Base-by-base conservation (phyloP, 2,888 invertebrate species). In the Eupeodes latifasciatus region DNA sequence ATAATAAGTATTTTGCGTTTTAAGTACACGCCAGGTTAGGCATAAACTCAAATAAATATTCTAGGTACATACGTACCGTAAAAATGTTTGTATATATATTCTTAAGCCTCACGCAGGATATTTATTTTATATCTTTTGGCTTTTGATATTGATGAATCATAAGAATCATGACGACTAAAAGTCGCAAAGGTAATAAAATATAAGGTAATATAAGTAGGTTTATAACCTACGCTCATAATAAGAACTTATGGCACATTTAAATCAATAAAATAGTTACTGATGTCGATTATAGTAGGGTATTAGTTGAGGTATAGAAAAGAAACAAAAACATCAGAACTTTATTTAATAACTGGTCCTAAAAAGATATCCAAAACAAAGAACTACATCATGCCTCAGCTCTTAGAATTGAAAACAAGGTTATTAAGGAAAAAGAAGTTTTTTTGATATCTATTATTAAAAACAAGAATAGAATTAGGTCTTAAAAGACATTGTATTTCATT, bases 111-210 rank as follows among this genome's bases (percentile, higher is more conserved):
- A 59, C 57, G 44, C 59, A 57, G 47, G 71, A 69, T 53, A 19
- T 27, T 6, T 27, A 0, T 71, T 55, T 40, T 71, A 27, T 27
- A 27, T 27, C 27, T 57, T 71, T 69, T 44, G 11, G 12, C 55
- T 55, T 71, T 40, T 40, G 40, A 71, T 55, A 71, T 40, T 71
- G 71, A 71, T 71, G 71, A 71, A 7, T 71, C 53, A 72, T 59
- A 44, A 4, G 7, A 72, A 40, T 57, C 71, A 40, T 71, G 55
- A 72, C 27, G 72, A 34, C 47, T 49, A 0, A 0, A 2, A 47
- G 57, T 47, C 34, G 59, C 5, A 47, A 11, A 72, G 47, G n/a
- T 59, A 27, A 72, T 72, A 72, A 72, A 72, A 67, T 34, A 47
- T 10, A 11, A 47, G 34, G 40, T 40, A 59, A 47, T 27, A 11